Evolutionary conservation across 2,888 invertebrate species (phyloP).

Genomic region (Chorisops tibialis): DNA sequence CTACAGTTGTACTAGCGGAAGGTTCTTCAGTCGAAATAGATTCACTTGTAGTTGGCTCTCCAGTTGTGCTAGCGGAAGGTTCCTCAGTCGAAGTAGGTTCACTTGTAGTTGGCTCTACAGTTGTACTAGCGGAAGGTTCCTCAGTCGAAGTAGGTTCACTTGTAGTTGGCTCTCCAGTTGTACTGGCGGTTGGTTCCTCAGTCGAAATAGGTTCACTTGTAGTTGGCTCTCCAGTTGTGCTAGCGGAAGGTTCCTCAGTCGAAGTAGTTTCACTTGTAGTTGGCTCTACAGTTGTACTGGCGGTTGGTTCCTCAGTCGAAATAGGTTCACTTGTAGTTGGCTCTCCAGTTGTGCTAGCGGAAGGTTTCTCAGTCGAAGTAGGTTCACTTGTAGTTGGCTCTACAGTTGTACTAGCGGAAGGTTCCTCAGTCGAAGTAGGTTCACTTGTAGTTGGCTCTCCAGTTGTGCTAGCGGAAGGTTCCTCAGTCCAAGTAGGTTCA

Average conservation of each 20-base stretch:
- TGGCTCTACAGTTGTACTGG: background rate
- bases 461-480: no score
- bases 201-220: no score
- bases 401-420: no score
- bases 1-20: no score
- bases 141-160: background rate
- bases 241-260: background rate
- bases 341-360: no score
- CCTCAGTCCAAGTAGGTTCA: no score
- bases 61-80: background rate
- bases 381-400: no score
- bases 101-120: background rate
- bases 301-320: background rate
- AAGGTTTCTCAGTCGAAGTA: no score
- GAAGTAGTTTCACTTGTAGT: background rate
- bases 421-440: no score
- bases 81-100: background rate
- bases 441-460: no score
- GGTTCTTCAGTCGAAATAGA: background rate
- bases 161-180: background rate
- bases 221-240: background rate
- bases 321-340: no score
- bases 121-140: background rate
- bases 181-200: background rate
- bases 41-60: constrained; percentile 1